phyloP scores from a whole-genome alignment of 1,140 invertebrate genomes.

The Hirudo medicinalis region DNA sequence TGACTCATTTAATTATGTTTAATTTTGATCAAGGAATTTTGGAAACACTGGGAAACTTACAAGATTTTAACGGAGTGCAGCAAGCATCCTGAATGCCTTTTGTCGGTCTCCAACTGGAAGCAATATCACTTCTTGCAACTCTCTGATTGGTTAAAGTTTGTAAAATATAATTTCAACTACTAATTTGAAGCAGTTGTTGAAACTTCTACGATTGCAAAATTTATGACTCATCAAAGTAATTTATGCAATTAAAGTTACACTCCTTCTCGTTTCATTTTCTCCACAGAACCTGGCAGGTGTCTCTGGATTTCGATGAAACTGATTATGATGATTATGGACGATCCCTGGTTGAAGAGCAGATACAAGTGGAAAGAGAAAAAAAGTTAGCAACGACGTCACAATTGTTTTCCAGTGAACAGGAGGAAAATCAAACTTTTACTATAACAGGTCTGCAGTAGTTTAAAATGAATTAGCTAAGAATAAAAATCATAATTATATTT shows the following conservation, averaged over 20 bases:
- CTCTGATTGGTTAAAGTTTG: conserved; percentile 35
- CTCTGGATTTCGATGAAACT: conserved; percentile 17
- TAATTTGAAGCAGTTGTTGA: too few species aligned
- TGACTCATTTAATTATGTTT: neutral
- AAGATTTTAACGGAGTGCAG: conserved; percentile 33
- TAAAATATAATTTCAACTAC: neutral
- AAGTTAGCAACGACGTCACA: conserved; percentile 22
- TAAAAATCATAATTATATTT: neutral
- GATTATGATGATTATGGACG: conserved; percentile 8
- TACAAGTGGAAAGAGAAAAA: conserved; percentile 15
- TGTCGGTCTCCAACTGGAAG: conserved; percentile 36
- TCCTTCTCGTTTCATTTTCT: neutral
- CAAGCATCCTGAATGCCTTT: conserved; percentile 32
- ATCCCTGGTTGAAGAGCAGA: conserved; percentile 4
- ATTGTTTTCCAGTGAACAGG: conserved; percentile 21
- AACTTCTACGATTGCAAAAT: too few species aligned
- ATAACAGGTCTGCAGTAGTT: conserved; percentile 19
- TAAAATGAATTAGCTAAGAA: neutral
- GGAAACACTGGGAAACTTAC: conserved; percentile 38
- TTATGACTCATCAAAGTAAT: too few species aligned
- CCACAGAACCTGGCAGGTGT: conserved; percentile 19
- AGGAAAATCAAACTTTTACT: conserved; percentile 24
- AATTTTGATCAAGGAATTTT: conserved; percentile 31
- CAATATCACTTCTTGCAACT: conserved; percentile 34
- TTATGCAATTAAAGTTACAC: neutral